Base-by-base conservation (phyloP, 1,140 invertebrate genomes). In the Akabosia matsudoensis region DNA sequence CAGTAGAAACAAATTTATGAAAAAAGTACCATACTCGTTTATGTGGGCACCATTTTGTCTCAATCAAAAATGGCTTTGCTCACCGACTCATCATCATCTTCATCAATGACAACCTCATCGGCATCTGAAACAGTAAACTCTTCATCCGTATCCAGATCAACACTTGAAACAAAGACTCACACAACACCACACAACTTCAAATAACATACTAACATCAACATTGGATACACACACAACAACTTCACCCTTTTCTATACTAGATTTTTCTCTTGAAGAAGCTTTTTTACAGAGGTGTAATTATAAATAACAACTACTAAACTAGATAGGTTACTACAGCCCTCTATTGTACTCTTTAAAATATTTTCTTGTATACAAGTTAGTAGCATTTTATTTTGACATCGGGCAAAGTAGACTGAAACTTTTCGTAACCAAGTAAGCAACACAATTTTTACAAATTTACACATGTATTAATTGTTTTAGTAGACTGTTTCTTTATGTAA, bases 251-350 rank as follows among this genome's bases (percentile, higher is more conserved):
- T 45, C 7, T 45, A 45, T 18, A 45, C 37, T 45, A 45, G 18
- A 10, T 18, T 10, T 45, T 45, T 61, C 14, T 22, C 24, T 61
- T 22, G 7, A 24, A 10, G 54, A 24, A 61, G 54, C 14, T 61
- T 61, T 45, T 10, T 45, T n/a, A n/a, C 30, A 67, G 61, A 67
- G 61, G 61, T 67, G 61, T 67, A 67, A 67, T 31, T 16, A 16
- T 67, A 30, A 30, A 30, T 10, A 45, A 67, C 28, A 30, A 67
- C 31, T 67, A 31, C 13, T 67, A 45, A 45, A 67, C 7, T 61
- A n/a, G 24, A 61, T n/a, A n/a, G n/a, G n/a, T n/a, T n/a, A n/a
- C n/a, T n/a, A n/a, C n/a, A n/a, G n/a, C n/a, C n/a, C n/a, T n/a
- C n/a, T n/a, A 45, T 45, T 45, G 37, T 45, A 45, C 18, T 30